These are phyloP conservation scores for Diabrotica undecimpunctata DNA, from an alignment of 1,140 invertebrate genomes.

Conservation along the genomic window DNA sequence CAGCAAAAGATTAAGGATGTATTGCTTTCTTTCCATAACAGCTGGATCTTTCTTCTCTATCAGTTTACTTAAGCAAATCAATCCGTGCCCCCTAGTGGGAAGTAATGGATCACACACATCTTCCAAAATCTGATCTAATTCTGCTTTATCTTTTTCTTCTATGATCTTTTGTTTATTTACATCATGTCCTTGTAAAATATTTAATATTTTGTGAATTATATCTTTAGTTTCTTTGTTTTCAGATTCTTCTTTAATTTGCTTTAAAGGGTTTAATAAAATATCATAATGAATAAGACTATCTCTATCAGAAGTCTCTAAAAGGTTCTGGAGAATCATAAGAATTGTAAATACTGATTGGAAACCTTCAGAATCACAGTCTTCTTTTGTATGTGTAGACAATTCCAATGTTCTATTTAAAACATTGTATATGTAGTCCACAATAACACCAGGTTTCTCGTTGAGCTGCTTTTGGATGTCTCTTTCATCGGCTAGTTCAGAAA, in stretches of 20 bases:
- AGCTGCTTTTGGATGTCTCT: slow-evolving; percentile 46
- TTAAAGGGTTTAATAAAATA: slow-evolving; percentile 28
- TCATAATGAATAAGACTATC: slow-evolving; percentile 27
- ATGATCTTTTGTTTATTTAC: slow-evolving; percentile 5
- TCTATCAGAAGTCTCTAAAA: slow-evolving; percentile 40
- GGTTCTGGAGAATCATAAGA: slow-evolving; percentile 51
- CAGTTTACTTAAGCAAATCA: slow-evolving; percentile 69
- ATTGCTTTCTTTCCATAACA: slow-evolving; percentile 61
- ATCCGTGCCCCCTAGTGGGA: slow-evolving; percentile 76
- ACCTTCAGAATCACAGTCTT: slow-evolving; percentile 30
- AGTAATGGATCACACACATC: slow-evolving; percentile 70
- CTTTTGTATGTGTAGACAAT: slow-evolving; percentile 39
- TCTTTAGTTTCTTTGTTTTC: slow-evolving; percentile 28
- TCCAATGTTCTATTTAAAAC: slow-evolving; percentile 33
- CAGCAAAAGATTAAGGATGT: slow-evolving; percentile 68
- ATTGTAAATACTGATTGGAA: slow-evolving; percentile 48
- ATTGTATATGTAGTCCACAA: slow-evolving; percentile 38
- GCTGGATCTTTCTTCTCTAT: slow-evolving; percentile 63
- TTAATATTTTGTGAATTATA: slow-evolving; percentile 22
- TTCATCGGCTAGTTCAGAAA: slow-evolving; percentile 43
- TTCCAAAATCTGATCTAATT: slow-evolving; percentile 61
- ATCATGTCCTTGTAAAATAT: slow-evolving; percentile 19
- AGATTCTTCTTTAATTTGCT: slow-evolving; percentile 32
- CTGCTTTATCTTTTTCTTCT: slow-evolving; percentile 44
- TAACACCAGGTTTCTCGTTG: slow-evolving; percentile 40